A percentile compares a stretch with the other conserved stretches of the same genome.
Conservation (phyloP, 2,797 vertebrate genomes). For the Naso thynnoides region DNA sequence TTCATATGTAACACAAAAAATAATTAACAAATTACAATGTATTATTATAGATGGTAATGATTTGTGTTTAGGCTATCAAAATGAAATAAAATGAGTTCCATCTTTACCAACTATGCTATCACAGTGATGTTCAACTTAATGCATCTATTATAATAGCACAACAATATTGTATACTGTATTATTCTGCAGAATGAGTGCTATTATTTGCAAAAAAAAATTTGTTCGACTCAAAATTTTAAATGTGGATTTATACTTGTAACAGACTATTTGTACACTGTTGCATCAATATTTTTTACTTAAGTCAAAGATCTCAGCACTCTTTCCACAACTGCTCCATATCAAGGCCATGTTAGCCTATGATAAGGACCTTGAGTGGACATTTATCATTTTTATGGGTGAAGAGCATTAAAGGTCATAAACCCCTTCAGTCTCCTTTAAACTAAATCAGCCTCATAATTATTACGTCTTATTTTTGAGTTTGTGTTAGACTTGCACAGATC, state of each 20-base stretch:
- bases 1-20: background rate
- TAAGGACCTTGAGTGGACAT: background rate
- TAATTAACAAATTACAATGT: background rate
- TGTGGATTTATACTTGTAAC: background rate
- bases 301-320: background rate
- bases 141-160: background rate
- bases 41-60: background rate
- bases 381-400: background rate
- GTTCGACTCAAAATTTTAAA: background rate
- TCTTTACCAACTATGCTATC: background rate
- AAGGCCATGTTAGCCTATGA: background rate
- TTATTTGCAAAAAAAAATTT: background rate
- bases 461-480: constrained; percentile 5
- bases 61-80: no score
- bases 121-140: background rate
- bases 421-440: constrained; percentile 11
- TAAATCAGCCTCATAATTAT: background rate
- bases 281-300: background rate
- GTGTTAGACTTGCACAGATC: constrained; percentile 23
- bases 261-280: background rate
- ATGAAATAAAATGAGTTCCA: background rate
- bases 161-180: no score
- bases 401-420: background rate
- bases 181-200: background rate
- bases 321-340: background rate